These are phyloP conservation scores for Hydraecia micacea DNA, from an alignment of 2,888 invertebrate species.

Conservation along the genomic window DNA sequence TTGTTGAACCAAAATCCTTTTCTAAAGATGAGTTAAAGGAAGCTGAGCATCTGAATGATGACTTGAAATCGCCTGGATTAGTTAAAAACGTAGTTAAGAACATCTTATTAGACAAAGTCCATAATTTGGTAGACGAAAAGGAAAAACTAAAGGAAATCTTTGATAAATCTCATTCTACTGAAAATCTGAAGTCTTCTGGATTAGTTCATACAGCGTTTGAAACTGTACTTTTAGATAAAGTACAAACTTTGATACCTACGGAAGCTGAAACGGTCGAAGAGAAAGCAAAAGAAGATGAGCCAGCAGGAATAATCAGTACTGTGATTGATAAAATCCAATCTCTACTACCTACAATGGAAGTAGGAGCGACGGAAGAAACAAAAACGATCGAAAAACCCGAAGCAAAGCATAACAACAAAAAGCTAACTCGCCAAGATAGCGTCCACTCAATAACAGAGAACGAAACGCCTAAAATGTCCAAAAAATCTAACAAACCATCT, in stretches of 20 bases:
- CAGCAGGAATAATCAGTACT: constrained; percentile 28
- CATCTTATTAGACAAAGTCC: constrained; percentile 86
- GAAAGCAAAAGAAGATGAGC: not conserved
- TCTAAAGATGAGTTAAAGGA: constrained; percentile 48
- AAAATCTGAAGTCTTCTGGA: constrained; percentile 64
- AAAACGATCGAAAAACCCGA: constrained; percentile 45
- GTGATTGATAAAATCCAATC: constrained; percentile 40
- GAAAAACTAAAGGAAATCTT: constrained; percentile 43
- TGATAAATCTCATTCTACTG: constrained; percentile 37
- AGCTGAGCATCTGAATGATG: constrained; percentile 38
- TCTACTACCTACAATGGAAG: constrained; percentile 13
- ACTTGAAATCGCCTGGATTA: constrained; percentile 69
- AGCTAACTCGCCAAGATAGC: constrained; percentile 82
- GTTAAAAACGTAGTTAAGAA: constrained; percentile 88
- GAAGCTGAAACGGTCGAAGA: not conserved
- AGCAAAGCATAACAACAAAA: constrained; percentile 69
- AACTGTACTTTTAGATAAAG: constrained; percentile 87
- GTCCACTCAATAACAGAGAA: constrained; percentile 78
- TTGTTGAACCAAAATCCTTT: constrained; percentile 62
- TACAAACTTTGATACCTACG: constrained; percentile 73
- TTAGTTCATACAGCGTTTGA: constrained; percentile 85
- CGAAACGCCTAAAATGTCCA: constrained; percentile 82
- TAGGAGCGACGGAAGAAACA: not conserved
- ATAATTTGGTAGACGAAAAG: constrained; percentile 50
- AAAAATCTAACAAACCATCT: constrained; percentile 74